Evolutionary conservation across 1,140 invertebrate species (phyloP), one percentile per base, ranked within the genome.

Genomic region (Thaumetopoea pityocampa): DNA sequence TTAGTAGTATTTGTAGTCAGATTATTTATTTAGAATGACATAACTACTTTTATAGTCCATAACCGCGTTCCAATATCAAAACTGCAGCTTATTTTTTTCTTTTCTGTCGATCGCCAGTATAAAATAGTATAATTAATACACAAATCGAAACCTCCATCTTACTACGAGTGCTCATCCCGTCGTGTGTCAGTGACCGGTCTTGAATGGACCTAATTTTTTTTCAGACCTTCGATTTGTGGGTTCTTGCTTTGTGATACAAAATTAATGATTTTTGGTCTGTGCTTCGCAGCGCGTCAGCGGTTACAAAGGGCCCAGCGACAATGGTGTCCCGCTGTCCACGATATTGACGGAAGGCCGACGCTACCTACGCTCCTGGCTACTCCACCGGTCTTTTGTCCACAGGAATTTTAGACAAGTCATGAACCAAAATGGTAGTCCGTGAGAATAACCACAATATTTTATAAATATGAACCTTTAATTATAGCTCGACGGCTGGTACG

Each of bases 231-330:
- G 73, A 83, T 83, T 79, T 81, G 77, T 84, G 77, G 69, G 77
- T 84, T 77, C 74, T 67, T 58, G 70, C 80, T 81, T 84, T 84
- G 80, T 81, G 76, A 69, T 84, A 66, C 55, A 74, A 80, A 84
- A 84, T 84, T 84, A 84, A 84, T 84, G 80, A 84, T 84, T 84
- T 84, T 80, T 78, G 71, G 77, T 70, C 74, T 77, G 71, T 65
- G 68, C 69, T 65, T 55, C 58, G 65, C 54, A 58, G 62, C 67
- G n/a, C n/a, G 66, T 72, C 67, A 63, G 61, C 36, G 34, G 24
- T 44, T 46, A 84, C 74, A 84, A 84, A 67, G 56, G 69, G 9
- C 10, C 12, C 49, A 72, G 60, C 73, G 77, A 84, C 80, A 84
- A 84, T 74, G 70, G 74, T 67, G 67, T 50, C 80, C 80, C 77